These are phyloP conservation scores for Sardina pilchardus DNA, from an alignment of 2,113 vertebrate genomes.

Conservation along the genomic window DNA sequence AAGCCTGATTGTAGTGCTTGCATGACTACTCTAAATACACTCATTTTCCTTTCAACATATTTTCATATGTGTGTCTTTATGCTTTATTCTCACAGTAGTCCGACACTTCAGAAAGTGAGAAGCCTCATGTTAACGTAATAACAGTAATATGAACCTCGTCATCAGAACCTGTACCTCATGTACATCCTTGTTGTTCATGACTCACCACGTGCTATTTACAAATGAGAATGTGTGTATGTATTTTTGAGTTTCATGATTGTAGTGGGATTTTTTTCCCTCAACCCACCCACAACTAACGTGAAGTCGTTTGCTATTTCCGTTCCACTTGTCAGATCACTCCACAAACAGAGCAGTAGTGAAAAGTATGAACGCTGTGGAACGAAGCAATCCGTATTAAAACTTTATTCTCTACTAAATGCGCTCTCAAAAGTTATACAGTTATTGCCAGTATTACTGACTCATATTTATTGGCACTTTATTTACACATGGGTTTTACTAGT, in stretches of 20 bases:
- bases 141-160: conserved; percentile 78
- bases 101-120: conserved; percentile 37
- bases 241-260: conserved; percentile 70
- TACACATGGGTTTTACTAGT: not conserved
- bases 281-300: conserved; percentile 80
- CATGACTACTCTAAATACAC: not conserved
- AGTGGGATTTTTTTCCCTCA: conserved; percentile 78
- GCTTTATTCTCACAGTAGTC: conserved; percentile 40
- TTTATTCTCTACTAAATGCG: not conserved
- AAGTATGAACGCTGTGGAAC: not conserved
- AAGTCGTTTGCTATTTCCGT: conserved; percentile 68
- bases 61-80: not conserved
- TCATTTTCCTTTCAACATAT: not conserved
- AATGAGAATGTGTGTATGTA: conserved; percentile 19
- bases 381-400: not conserved
- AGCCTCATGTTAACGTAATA: conserved; percentile 75
- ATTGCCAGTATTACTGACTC: not conserved
- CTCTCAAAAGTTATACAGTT: not conserved
- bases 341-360: not conserved
- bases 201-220: conserved; percentile 74
- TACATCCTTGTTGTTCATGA: conserved; percentile 76
- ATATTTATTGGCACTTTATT: not conserved
- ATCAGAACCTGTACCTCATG: conserved; percentile 71
- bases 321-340: conserved; percentile 42
- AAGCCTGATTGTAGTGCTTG: not conserved